Evolutionary conservation across 2,113 vertebrate genomes (phyloP).

Genomic region (Sula dactylatra): DNA sequence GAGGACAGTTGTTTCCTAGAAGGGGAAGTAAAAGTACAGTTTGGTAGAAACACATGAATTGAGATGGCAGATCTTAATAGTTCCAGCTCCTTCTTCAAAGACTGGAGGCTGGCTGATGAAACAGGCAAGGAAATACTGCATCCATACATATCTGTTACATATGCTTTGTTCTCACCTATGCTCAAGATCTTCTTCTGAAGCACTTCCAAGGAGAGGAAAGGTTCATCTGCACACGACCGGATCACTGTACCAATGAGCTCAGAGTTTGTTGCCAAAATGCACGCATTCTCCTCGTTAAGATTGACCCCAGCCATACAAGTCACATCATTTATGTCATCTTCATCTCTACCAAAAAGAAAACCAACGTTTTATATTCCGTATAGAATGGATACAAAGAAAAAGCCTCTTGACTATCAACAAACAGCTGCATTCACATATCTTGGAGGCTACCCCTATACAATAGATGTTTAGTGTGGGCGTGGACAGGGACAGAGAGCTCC

Average conservation of each 20-base stretch:
- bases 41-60: not conserved
- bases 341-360: conserved; percentile 76
- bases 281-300: conserved; percentile 85
- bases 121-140: not conserved
- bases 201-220: conserved; percentile 78
- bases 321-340: conserved; percentile 96
- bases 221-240: conserved; percentile 87
- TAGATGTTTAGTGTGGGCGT: not conserved
- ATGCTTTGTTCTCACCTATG: conserved; percentile 77
- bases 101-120: not conserved
- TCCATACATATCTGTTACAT: fast-evolving
- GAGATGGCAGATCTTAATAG: not conserved
- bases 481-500: not conserved
- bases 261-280: conserved; percentile 80
- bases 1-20: not conserved
- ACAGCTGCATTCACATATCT: not conserved
- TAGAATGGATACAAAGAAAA: not conserved
- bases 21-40: not conserved
- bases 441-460: not conserved
- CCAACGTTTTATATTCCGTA: not conserved
- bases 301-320: conserved; percentile 94
- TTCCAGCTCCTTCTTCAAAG: not conserved
- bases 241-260: conserved; percentile 80
- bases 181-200: conserved; percentile 80
- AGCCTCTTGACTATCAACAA: not conserved